These are phyloP conservation scores for Tyrannus savana DNA, from an alignment of 2,113 vertebrate species.

Conservation along the genomic window DNA sequence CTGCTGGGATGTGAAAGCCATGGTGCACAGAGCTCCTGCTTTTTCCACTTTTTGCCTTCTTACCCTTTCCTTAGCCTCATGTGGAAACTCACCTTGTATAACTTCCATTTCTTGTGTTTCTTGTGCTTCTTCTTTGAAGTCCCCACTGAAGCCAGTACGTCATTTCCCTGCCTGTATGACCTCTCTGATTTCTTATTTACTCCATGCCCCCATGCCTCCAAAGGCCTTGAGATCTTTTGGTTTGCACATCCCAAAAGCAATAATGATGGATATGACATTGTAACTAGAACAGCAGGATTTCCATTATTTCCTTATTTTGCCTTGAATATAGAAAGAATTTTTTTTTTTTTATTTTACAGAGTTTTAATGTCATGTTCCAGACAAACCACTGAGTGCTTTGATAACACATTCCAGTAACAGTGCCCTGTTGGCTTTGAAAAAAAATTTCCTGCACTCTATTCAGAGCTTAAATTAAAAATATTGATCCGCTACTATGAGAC, in stretches of 20 bases:
- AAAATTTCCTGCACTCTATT: neutral
- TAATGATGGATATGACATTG: neutral
- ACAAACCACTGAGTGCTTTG: neutral
- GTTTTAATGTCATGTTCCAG: neutral
- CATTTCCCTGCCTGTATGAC: neutral
- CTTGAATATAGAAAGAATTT: neutral
- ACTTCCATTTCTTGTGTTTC: neutral
- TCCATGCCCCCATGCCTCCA: rapidly evolving
- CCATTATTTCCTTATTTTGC: neutral
- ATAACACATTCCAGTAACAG: neutral
- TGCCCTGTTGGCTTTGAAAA: neutral
- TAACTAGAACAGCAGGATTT: neutral
- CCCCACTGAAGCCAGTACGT: neutral
- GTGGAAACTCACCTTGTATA: neutral
- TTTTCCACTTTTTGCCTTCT: neutral
- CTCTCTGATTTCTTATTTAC: neutral
- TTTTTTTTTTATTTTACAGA: neutral
- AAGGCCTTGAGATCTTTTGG: neutral
- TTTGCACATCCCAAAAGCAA: neutral
- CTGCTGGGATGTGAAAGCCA: neutral
- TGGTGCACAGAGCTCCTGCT: neutral
- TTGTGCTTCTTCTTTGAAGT: neutral
- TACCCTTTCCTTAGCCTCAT: neutral
- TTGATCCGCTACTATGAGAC: neutral
- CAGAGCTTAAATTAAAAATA: slow-evolving; percentile 34